These are phyloP conservation scores for Oenanthe melanoleuca DNA, from an alignment of 2,113 vertebrate species.

Conservation along the genomic window DNA sequence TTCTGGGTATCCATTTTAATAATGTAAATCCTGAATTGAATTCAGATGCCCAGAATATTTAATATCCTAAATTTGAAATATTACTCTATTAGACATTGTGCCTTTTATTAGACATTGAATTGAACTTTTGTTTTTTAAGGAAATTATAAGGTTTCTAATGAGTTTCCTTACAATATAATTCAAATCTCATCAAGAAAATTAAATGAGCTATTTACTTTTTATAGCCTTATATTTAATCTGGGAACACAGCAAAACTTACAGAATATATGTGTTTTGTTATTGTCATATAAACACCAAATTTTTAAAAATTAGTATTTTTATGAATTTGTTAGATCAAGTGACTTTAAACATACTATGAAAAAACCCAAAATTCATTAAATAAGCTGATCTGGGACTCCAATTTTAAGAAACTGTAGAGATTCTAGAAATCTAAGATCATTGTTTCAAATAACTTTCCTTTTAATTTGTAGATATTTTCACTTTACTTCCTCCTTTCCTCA, in stretches of 20 bases:
- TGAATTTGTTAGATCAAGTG: not conserved
- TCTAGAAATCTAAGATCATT: not conserved
- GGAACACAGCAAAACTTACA: not conserved
- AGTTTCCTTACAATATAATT: not conserved
- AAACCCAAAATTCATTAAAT: not conserved
- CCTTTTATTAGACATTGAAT: not conserved
- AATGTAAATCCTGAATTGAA: not conserved
- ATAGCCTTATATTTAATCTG: not conserved
- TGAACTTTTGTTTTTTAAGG: not conserved
- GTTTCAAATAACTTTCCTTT: not conserved
- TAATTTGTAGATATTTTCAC: not conserved
- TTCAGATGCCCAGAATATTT: not conserved
- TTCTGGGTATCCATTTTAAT: not conserved
- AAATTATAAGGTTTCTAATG: not conserved
- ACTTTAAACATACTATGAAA: not conserved
- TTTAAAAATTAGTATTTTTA: accelerated
- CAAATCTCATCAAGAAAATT: not conserved
- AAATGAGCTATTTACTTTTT: not conserved
- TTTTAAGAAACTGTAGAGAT: not conserved
- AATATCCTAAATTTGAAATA: conserved; percentile 12
- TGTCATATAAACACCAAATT: not conserved
- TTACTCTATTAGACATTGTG: not conserved
- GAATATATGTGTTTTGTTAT: not conserved
- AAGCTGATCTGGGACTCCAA: not conserved
- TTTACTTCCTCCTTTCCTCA: not conserved